phyloP scores from a whole-genome alignment of 2,888 invertebrate species.

The Parnassius orleans region DNA sequence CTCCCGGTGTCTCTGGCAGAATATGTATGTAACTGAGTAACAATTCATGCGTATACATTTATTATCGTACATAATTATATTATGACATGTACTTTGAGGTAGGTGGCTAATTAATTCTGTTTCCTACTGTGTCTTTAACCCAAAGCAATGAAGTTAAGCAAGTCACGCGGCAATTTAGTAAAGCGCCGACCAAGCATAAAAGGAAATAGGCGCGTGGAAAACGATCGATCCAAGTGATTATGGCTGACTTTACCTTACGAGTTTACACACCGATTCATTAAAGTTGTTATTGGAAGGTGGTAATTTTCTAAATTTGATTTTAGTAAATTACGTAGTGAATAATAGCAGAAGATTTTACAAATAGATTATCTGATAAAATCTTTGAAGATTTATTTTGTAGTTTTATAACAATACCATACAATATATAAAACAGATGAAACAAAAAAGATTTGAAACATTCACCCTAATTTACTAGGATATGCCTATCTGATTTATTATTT shows the following conservation, averaged over 20 bases:
- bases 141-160: constrained; percentile 46
- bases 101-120: background rate
- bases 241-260: constrained; percentile 34
- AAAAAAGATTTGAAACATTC: too few species aligned
- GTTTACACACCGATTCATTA: constrained; percentile 19
- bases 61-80: too few species aligned
- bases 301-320: constrained; percentile 10
- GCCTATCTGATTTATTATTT: too few species aligned
- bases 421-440: too few species aligned
- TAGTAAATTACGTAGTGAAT: too few species aligned
- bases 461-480: too few species aligned
- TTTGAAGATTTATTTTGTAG: too few species aligned
- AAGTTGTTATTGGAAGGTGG: constrained; percentile 9
- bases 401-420: too few species aligned
- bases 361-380: background rate
- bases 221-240: constrained; percentile 48
- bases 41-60: too few species aligned
- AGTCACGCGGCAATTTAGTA: constrained; percentile 72
- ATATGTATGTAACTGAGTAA: too few species aligned
- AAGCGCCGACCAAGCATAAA: constrained; percentile 53
- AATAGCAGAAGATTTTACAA: background rate
- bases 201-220: constrained; percentile 53
- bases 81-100: too few species aligned
- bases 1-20: too few species aligned
- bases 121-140: constrained; percentile 15